Evolutionary conservation across 1,140 invertebrate species (phyloP).

Genomic region (Nasonia vitripennis): DNA sequence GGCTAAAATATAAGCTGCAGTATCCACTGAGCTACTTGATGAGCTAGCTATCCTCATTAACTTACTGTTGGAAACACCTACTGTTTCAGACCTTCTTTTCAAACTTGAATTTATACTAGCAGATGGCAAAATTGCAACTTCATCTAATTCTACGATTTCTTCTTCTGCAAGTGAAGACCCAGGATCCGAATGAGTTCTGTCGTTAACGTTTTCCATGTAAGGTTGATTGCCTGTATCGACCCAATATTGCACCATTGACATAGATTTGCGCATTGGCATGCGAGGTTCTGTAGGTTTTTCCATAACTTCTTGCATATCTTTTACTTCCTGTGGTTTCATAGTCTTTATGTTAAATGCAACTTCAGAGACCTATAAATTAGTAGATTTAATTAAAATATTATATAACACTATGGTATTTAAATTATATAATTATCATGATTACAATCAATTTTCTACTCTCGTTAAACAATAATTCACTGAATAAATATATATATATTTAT

Average conservation of each 20-base stretch:
- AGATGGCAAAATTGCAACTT: not conserved
- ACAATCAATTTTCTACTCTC: not conserved
- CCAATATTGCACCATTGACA: slow-evolving; percentile 63
- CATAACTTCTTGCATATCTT: not conserved
- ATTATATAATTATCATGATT: too few relatives aligned
- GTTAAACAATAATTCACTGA: not conserved
- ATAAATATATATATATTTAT: not conserved
- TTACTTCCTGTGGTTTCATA: not conserved
- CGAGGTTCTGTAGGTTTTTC: slow-evolving; percentile 13
- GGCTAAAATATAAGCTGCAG: slow-evolving; percentile 64
- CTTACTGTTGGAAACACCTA: not conserved
- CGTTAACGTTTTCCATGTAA: slow-evolving; percentile 37
- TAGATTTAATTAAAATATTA: too few relatives aligned
- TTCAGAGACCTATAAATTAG: not conserved
- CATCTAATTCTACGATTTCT: slow-evolving; percentile 12
- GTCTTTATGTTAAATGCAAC: slow-evolving; percentile 1
- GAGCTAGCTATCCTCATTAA: slow-evolving; percentile 33
- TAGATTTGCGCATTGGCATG: slow-evolving; percentile 56
- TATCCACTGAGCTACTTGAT: slow-evolving; percentile 62
- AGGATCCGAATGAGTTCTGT: slow-evolving; percentile 39
- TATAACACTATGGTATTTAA: too few relatives aligned
- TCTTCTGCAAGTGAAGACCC: slow-evolving; percentile 54
- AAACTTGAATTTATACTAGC: not conserved
- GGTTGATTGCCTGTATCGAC: slow-evolving; percentile 64
- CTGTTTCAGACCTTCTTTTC: not conserved